These are phyloP conservation scores for Hofmannophila pseudospretella DNA, from an alignment of 2,888 invertebrate genomes.

Conservation along the genomic window DNA sequence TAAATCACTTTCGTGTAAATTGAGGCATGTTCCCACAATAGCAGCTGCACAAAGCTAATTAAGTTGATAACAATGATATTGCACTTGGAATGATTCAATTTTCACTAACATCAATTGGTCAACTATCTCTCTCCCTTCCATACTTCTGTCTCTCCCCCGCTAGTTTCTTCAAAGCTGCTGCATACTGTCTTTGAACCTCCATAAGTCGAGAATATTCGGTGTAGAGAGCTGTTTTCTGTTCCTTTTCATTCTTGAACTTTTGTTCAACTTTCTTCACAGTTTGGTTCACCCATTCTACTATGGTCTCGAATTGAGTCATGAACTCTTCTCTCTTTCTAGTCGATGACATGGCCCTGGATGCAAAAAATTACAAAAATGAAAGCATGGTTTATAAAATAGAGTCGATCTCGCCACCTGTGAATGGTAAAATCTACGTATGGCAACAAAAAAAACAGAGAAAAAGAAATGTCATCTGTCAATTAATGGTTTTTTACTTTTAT, in stretches of 20 bases:
- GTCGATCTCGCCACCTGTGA: too few species aligned
- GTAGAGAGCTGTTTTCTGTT: constrained; percentile 49
- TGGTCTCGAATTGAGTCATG: constrained; percentile 91
- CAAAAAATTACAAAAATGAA: too few species aligned
- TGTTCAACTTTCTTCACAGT: constrained; percentile 86
- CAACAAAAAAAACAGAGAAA: too few species aligned
- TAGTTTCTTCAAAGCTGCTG: constrained; percentile 59
- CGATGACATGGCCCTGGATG: constrained; percentile 92
- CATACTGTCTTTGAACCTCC: constrained; percentile 68
- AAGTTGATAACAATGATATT: too few species aligned
- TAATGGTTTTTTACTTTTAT: too few species aligned
- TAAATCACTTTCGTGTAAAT: too few species aligned
- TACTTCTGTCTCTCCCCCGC: constrained; percentile 54
- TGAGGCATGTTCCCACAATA: too few species aligned
- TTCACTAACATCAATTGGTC: neutral
- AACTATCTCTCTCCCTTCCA: constrained; percentile 18
- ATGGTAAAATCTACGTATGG: too few species aligned
- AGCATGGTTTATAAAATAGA: constrained; percentile 4
- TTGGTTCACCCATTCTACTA: constrained; percentile 92
- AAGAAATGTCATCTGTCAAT: too few species aligned
- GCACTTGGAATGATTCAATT: too few species aligned
- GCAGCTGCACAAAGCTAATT: too few species aligned
- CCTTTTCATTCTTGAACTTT: constrained; percentile 65
- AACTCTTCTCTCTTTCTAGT: constrained; percentile 90
- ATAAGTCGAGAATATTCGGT: constrained; percentile 58